Percentiles rank a stretch among this genome's conserved stretches.
These are phyloP conservation scores for Typhlichthys subterraneus DNA, from an alignment of 2,797 vertebrate genomes.

Conservation along the genomic window DNA sequence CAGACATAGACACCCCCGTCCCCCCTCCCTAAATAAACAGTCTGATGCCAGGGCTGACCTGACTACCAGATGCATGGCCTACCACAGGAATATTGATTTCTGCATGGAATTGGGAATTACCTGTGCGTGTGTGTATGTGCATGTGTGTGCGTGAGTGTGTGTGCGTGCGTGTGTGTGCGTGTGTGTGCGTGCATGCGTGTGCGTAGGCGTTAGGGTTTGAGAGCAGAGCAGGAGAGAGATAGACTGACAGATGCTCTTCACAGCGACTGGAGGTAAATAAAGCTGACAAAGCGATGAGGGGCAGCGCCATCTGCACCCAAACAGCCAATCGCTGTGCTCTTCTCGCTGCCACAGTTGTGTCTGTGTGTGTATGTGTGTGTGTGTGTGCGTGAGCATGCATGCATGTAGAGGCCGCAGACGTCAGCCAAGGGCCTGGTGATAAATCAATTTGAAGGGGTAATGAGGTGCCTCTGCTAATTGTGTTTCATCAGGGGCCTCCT, in stretches of 20 bases:
- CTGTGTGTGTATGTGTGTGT: conserved; percentile 76
- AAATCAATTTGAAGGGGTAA: conserved; percentile 55
- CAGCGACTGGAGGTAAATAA: not conserved
- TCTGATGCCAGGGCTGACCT: conserved; percentile 12
- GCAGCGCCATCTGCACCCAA: too few relatives aligned
- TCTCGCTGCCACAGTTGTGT: conserved; percentile 28
- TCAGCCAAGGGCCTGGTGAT: conserved; percentile 66
- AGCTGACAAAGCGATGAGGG: too few relatives aligned
- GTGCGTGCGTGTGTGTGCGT: conserved; percentile 68
- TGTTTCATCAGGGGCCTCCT: conserved; percentile 55
- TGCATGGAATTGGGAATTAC: conserved; percentile 90
- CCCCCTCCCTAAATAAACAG: conserved; percentile 81
- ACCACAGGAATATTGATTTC: conserved; percentile 93
- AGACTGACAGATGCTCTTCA: not conserved
- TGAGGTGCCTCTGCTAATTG: conserved; percentile 55
- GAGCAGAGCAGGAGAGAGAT: conserved; percentile 1
- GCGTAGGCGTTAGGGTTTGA: conserved; percentile 41
- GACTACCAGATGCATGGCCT: conserved; percentile 83
- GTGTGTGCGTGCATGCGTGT: conserved; percentile 60
- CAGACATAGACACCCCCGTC: conserved; percentile 63
- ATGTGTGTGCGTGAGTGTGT: conserved; percentile 56
- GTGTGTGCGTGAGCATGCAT: conserved; percentile 1
- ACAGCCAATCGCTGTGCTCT: too few relatives aligned
- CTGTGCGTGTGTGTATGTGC: conserved; percentile 77
- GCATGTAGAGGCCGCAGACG: conserved; percentile 48